Percentiles rank a stretch among this genome's conserved stretches.
phyloP scores from a whole-genome alignment of 2,888 invertebrate species.

The Mesorhabditis belari region DNA sequence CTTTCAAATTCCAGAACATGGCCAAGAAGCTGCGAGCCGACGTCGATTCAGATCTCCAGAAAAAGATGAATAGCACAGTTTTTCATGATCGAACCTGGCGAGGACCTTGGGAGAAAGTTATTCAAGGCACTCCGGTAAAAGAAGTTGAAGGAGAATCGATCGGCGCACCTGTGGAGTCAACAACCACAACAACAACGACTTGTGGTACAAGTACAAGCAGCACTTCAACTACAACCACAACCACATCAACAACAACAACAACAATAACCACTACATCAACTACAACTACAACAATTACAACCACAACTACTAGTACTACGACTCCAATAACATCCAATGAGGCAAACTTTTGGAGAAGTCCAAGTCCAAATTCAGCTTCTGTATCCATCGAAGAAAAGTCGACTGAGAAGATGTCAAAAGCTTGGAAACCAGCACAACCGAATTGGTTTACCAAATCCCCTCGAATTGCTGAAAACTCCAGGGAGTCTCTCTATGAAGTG shows the following conservation, averaged over 20 bases:
- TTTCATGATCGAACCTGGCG: neutral
- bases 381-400: too few species aligned
- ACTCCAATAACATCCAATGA: too few species aligned
- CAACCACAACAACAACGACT: neutral
- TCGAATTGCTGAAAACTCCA: neutral
- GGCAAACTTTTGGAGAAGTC: too few species aligned
- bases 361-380: too few species aligned
- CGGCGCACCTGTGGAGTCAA: neutral
- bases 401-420: too few species aligned
- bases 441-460: neutral
- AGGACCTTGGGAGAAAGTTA: neutral
- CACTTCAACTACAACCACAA: neutral
- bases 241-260: too few species aligned
- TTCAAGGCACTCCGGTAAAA: neutral
- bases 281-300: too few species aligned
- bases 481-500: neutral
- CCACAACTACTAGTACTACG: too few species aligned
- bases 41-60: neutral
- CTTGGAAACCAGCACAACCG: too few species aligned
- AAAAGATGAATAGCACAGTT: neutral
- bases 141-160: neutral
- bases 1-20: neutral
- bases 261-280: too few species aligned
- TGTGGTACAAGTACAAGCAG: neutral
- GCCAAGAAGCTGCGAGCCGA: neutral